Evolutionary conservation across 1,140 invertebrate genomes (phyloP), one percentile per base, ranked within the genome.

Genomic region (Brachionus calyciflorus): DNA sequence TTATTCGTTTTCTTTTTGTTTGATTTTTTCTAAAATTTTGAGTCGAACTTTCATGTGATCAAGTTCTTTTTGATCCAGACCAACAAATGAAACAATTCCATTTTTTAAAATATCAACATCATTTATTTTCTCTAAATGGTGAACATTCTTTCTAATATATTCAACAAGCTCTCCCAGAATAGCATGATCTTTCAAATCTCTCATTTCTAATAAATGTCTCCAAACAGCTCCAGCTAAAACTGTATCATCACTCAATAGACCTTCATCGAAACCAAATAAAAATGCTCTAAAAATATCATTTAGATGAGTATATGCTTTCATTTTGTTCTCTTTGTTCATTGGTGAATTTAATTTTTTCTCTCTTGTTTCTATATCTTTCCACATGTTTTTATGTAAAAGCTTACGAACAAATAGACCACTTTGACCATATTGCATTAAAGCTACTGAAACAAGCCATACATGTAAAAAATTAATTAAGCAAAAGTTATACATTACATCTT

Each of bases 211-310:
- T 10, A 77, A 30, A 41, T 77, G 76, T 49, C 76, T 63, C 55
- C 57, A 77, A 28, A 77, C n/a, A 37, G 55, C 57, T 7, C 49
- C 76, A 19, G 76, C 76, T 63, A 77, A 48, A 37, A 49, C 55
- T 33, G 76, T 65, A 37, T 77, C 76, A 53, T 65, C 57, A 41
- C 53, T 37, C n/a, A 77, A 24, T n/a, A 60, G 30, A 28, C 76
- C 76, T 41, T 77, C 76, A 30, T 77, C 76, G 19, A 63, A 77
- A 14, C 53, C 76, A 63, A 77, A 63, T 24, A 77, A 40, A 68
- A 65, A 63, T 1, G 73, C 73, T 57, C 73, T 57, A 49, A 76
- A 76, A 12, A 57, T 46, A 37, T 76, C 73, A 49, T 55, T 57
- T 57, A 76, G 57, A 57, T 76, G 49, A 40, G 26, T 37, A 21